phyloP scores from a whole-genome alignment of 2,888 invertebrate species.

The Adineta ricciae region DNA sequence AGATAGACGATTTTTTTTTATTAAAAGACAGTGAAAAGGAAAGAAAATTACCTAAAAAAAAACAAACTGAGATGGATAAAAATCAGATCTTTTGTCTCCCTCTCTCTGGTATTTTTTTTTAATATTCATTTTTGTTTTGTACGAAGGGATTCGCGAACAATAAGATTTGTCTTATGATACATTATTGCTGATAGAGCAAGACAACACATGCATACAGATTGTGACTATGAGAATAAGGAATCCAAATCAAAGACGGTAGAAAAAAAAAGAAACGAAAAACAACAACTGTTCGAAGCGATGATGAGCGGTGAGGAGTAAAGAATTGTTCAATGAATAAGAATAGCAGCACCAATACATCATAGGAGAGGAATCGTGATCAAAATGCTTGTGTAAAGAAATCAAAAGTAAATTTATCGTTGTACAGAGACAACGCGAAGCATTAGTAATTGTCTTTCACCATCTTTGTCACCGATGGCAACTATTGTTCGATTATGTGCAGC shows the following conservation, averaged over 20 bases:
- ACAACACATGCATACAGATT: not conserved
- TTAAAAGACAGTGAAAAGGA: not conserved
- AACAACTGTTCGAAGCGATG: not conserved
- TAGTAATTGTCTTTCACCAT: constrained; percentile 33
- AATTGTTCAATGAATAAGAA: not conserved
- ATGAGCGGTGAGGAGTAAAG: not conserved
- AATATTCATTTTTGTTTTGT: not conserved
- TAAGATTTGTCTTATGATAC: not conserved
- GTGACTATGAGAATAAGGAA: not conserved
- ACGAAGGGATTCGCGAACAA: not conserved
- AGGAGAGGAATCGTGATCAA: not conserved
- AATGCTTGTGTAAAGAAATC: not conserved
- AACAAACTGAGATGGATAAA: not conserved
- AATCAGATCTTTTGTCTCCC: not conserved
- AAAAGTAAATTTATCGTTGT: constrained; percentile 20
- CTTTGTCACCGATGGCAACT: constrained; percentile 34
- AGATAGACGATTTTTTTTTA: not conserved
- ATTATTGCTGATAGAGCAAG: not conserved
- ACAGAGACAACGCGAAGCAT: constrained; percentile 33
- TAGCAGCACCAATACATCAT: not conserved
- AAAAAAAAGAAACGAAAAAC: not conserved
- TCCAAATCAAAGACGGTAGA: not conserved
- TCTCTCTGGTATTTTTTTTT: not conserved
- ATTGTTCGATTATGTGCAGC: constrained; percentile 32
- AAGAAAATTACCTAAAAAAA: not conserved